A percentile compares a stretch with the other conserved stretches of the same genome.
These are phyloP conservation scores for Alosa alosa DNA, from an alignment of 2,113 vertebrate genomes.

Conservation along the genomic window DNA sequence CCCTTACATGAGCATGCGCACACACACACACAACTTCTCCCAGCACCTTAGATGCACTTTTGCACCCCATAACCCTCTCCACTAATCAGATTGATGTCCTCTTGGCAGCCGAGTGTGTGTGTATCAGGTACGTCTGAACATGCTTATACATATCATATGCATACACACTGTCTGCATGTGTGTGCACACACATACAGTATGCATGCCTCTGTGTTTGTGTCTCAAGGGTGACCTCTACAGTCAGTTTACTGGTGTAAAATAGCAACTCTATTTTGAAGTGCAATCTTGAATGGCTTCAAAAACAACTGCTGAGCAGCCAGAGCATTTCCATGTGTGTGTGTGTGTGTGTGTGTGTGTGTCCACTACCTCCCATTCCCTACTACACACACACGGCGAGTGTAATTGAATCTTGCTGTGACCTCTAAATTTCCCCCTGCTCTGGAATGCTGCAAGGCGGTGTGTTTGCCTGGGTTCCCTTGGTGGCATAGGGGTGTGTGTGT, in stretches of 20 bases:
- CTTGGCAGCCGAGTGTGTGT: not conserved
- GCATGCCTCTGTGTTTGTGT: not conserved
- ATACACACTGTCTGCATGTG: not conserved
- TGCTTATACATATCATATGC: not conserved
- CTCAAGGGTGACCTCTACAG: conserved; percentile 1
- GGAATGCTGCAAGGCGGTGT: not conserved
- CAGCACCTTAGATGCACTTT: not conserved
- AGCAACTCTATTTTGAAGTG: not conserved
- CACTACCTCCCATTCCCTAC: too few species aligned
- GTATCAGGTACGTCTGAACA: not conserved
- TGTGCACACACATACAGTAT: too few species aligned
- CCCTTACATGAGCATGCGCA: not conserved
- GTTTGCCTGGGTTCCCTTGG: not conserved
- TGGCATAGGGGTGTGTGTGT: too few species aligned
- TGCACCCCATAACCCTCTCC: not conserved
- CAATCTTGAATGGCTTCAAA: not conserved
- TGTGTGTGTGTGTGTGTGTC: not conserved
- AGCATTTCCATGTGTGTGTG: not conserved
- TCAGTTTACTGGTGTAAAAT: not conserved
- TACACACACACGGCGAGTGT: not conserved
- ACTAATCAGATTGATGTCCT: not conserved
- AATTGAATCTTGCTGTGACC: not conserved
- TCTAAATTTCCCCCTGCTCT: not conserved
- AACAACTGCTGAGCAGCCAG: not conserved
- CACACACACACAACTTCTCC: not conserved